Conservation (phyloP, 2,888 invertebrate genomes). For the Dolichopus griseipennis region DNA sequence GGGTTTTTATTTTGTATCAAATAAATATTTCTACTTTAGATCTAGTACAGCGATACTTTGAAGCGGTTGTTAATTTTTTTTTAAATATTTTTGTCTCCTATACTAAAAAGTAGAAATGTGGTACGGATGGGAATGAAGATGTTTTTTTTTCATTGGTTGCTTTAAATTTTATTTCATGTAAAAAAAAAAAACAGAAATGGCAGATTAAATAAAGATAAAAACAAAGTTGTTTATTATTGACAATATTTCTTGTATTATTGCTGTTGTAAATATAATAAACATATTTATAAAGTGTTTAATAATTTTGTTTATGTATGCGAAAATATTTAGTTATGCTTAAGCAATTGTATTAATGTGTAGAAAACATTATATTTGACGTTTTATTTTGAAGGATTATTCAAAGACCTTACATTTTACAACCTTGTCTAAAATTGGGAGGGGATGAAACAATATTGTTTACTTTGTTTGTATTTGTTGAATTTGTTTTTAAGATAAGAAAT, state of each 20-base stretch:
- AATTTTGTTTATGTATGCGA: background rate
- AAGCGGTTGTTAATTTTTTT: background rate
- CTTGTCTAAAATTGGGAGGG: no score
- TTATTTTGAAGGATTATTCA: no score
- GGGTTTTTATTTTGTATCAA: background rate
- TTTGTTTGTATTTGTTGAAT: no score
- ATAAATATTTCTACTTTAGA: background rate
- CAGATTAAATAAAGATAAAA: constrained; percentile 2
- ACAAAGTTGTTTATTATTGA: background rate
- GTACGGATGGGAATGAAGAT: no score
- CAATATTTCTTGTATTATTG: background rate
- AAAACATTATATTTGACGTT: background rate
- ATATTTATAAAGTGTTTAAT: background rate
- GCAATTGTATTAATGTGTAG: background rate
- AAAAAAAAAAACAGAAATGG: background rate
- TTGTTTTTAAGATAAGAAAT: no score
- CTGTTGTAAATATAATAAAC: background rate
- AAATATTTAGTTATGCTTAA: no score
- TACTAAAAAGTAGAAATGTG: background rate
- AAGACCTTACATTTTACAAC: no score
- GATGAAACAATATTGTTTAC: no score
- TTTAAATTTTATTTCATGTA: background rate
- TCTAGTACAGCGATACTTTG: background rate
- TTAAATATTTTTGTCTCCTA: background rate
- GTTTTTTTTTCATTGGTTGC: background rate